A percentile compares a stretch with the other conserved stretches of the same genome.
Evolutionary conservation across 2,888 invertebrate genomes (phyloP).

Genomic region (Sycophila texana): DNA sequence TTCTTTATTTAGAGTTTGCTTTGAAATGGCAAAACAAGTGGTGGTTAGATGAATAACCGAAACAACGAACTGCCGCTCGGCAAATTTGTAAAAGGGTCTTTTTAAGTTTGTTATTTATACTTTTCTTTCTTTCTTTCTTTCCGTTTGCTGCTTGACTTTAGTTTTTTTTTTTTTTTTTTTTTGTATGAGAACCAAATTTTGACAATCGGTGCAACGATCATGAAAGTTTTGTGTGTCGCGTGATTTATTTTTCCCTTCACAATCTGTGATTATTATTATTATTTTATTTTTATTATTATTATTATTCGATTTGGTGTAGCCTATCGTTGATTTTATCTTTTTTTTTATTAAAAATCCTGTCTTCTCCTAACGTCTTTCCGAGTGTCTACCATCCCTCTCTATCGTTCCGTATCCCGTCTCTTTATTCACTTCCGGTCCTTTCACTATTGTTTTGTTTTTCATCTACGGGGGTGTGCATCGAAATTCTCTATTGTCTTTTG

Average conservation of each 20-base stretch:
- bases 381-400: constrained; percentile 27
- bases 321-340: constrained; percentile 46
- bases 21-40: constrained; percentile 4
- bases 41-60: neutral
- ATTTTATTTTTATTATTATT: constrained; percentile 47
- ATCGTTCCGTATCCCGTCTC: constrained; percentile 18
- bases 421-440: constrained; percentile 17
- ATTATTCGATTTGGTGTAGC: constrained; percentile 54
- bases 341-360: constrained; percentile 51
- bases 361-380: constrained; percentile 34
- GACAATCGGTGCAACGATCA: constrained; percentile 48
- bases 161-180: neutral
- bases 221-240: constrained; percentile 51
- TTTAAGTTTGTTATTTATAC: too few species aligned
- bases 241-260: constrained; percentile 43
- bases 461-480: constrained; percentile 53
- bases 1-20: neutral
- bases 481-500: constrained; percentile 43
- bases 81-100: constrained; percentile 12
- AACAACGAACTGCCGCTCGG: constrained; percentile 23
- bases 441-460: constrained; percentile 41
- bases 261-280: constrained; percentile 57
- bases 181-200: constrained; percentile 51
- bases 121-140: too few species aligned
- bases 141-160: too few species aligned